These are phyloP conservation scores for Fukomys damarensis DNA, from an alignment of 2,113 vertebrate species.

Conservation along the genomic window DNA sequence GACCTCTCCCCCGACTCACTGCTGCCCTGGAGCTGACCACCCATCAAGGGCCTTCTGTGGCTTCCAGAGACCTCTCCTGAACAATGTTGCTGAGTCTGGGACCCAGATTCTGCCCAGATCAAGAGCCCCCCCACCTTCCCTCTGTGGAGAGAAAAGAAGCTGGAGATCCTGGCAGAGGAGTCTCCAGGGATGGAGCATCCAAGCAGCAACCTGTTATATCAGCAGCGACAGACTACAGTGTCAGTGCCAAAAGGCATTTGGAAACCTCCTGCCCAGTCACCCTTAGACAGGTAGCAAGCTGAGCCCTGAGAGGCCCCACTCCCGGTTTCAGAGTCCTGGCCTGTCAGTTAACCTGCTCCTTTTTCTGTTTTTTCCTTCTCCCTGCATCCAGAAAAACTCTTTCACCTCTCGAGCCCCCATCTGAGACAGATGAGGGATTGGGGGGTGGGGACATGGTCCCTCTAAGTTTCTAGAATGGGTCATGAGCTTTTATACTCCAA, in stretches of 20 bases:
- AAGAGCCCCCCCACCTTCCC: no score
- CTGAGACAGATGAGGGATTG: not conserved
- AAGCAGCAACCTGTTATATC: not conserved
- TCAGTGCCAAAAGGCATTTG: not conserved
- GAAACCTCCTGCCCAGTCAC: not conserved
- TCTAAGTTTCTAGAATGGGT: constrained; percentile 37
- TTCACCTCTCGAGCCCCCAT: not conserved
- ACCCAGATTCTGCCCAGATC: not conserved
- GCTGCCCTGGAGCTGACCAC: not conserved
- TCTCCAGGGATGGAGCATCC: not conserved
- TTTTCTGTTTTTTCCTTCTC: not conserved
- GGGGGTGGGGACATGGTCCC: not conserved
- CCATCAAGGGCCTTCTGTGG: not conserved
- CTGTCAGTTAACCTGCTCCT: not conserved
- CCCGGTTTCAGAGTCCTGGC: not conserved
- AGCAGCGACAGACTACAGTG: not conserved
- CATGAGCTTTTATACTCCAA: not conserved
- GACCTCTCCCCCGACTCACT: not conserved
- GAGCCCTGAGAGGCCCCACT: not conserved
- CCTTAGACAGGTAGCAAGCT: not conserved
- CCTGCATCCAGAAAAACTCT: not conserved
- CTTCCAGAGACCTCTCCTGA: not conserved
- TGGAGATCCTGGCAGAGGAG: not conserved
- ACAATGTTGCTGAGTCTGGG: not conserved
- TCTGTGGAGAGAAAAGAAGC: not conserved